Conservation (phyloP, 2,797 vertebrate genomes). For the Cichlasoma orientale region DNA sequence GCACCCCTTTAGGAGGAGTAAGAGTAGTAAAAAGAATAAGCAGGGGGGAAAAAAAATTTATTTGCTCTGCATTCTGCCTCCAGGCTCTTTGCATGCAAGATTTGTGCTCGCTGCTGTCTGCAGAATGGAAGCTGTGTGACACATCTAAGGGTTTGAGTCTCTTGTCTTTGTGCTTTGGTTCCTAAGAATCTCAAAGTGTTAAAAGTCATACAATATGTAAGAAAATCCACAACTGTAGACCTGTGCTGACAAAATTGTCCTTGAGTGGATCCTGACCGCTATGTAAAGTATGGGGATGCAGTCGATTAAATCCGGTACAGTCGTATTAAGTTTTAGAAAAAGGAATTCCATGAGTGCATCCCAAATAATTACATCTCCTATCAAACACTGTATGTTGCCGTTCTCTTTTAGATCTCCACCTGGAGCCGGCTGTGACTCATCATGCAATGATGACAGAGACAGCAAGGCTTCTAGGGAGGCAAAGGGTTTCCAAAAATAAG, state of each 20-base stretch:
- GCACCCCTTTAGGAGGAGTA: neutral
- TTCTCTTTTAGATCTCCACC: slow-evolving; percentile 26
- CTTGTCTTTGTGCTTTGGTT: neutral
- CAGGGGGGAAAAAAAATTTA: neutral
- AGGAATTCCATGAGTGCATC: neutral
- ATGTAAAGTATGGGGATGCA: neutral
- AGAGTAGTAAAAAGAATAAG: neutral
- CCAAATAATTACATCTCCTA: neutral
- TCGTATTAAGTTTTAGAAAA: neutral
- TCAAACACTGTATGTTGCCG: neutral
- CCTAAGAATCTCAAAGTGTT: neutral
- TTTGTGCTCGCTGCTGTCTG: neutral
- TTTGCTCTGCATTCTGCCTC: neutral
- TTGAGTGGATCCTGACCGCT: neutral
- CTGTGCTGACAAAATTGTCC: neutral
- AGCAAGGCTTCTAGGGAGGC: slow-evolving; percentile 40
- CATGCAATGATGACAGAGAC: slow-evolving; percentile 40
- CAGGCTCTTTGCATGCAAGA: neutral
- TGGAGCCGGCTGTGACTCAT: slow-evolving; percentile 50
- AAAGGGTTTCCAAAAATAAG: slow-evolving; percentile 49
- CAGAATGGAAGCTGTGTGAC: neutral
- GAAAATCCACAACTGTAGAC: neutral
- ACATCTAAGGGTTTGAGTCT: neutral
- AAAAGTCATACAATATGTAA: neutral
- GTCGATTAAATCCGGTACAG: neutral